Evolutionary conservation across 2,113 vertebrate genomes (phyloP).

Genomic region (Boulengeromyrus knoepffleri): DNA sequence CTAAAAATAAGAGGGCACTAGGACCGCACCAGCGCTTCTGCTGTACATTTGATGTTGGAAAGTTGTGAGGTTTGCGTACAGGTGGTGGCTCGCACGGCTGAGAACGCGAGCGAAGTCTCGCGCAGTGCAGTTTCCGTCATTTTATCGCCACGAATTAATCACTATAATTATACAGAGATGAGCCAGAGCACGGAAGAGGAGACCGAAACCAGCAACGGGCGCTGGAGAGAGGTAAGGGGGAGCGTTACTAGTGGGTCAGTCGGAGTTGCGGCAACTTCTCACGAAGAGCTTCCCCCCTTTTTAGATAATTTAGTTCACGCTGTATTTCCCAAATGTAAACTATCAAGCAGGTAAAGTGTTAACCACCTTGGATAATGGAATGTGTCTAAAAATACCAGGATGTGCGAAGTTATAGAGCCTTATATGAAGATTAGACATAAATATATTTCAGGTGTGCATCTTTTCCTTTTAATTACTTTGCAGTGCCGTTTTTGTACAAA

Average conservation of each 20-base stretch:
- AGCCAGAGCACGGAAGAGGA: conserved; percentile 34
- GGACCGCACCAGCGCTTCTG: conserved; percentile 45
- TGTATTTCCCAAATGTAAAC: background rate
- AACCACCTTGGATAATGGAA: background rate
- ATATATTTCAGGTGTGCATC: background rate
- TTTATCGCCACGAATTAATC: background rate
- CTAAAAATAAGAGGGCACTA: conserved; percentile 39
- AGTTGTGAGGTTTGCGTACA: conserved; percentile 18
- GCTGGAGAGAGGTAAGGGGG: conserved; percentile 40
- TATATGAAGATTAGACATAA: background rate
- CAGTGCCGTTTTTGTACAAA: background rate
- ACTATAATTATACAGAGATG: conserved; percentile 36
- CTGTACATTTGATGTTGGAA: conserved; percentile 1
- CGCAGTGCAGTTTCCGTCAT: background rate
- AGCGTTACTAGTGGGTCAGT: background rate
- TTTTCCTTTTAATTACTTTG: background rate
- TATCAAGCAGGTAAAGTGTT: background rate
- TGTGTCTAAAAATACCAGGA: background rate
- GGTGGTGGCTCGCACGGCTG: background rate
- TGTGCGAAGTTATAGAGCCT: background rate
- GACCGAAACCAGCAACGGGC: conserved; percentile 37
- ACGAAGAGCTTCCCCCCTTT: background rate
- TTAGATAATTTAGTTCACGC: background rate
- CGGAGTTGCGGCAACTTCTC: background rate
- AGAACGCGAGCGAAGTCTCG: background rate